Conservation (phyloP, 1,140 invertebrate genomes). For the Oedothorax gibbosus region DNA sequence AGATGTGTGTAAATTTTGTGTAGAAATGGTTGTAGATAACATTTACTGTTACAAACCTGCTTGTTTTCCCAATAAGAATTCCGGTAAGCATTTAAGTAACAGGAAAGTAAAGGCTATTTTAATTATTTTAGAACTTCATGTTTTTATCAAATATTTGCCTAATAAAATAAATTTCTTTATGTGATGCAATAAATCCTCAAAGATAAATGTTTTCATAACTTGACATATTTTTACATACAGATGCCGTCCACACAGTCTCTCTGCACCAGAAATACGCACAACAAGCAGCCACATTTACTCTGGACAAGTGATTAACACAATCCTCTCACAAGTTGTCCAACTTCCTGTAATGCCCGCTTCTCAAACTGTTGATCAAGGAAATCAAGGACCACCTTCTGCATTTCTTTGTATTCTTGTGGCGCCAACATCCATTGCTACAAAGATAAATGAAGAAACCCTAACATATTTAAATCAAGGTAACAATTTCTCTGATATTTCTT, state of each 20-base stretch:
- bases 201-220: background rate
- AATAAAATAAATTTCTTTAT: too few relatives aligned
- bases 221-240: constrained; percentile 15
- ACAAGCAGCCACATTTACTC: constrained; percentile 54
- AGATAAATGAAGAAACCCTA: constrained; percentile 94
- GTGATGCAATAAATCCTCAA: background rate
- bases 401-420: constrained; percentile 96
- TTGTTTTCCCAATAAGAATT: too few relatives aligned
- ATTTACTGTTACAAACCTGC: too few relatives aligned
- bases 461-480: constrained; percentile 95
- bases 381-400: constrained; percentile 66
- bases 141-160: too few relatives aligned
- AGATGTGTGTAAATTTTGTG: too few relatives aligned
- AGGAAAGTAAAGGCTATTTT: too few relatives aligned
- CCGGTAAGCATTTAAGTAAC: too few relatives aligned
- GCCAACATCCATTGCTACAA: constrained; percentile 95
- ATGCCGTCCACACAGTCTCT: constrained; percentile 50
- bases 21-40: too few relatives aligned
- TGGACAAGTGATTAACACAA: constrained; percentile 48
- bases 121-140: too few relatives aligned
- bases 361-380: constrained; percentile 42
- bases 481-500: background rate
- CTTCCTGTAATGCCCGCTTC: constrained; percentile 31
- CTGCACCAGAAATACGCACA: constrained; percentile 48
- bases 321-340: constrained; percentile 53